phyloP scores from a whole-genome alignment of 2,113 vertebrate species.

The Vireo altiloquus region DNA sequence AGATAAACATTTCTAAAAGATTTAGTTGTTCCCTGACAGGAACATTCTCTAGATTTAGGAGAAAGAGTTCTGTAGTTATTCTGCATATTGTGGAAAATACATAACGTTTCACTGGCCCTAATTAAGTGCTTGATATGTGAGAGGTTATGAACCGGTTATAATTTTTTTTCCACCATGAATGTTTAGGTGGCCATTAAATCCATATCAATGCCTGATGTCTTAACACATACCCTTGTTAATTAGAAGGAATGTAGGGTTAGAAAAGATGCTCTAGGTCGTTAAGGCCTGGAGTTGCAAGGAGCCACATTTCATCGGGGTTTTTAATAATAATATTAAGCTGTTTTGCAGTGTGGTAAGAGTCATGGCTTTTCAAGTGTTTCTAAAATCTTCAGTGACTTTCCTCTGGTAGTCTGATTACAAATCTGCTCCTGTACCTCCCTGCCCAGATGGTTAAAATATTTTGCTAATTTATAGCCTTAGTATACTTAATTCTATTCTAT shows the following conservation, averaged over 20 bases:
- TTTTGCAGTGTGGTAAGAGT: background rate
- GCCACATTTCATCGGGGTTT: background rate
- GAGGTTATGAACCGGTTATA: background rate
- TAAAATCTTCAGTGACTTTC: background rate
- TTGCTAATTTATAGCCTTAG: background rate
- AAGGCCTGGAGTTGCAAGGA: background rate
- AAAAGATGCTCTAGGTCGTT: background rate
- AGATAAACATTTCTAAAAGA: background rate
- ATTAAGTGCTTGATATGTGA: background rate
- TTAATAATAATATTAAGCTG: background rate
- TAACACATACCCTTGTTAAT: background rate
- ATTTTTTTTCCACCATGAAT: background rate
- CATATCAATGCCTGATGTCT: background rate
- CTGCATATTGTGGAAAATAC: background rate
- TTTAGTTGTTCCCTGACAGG: background rate
- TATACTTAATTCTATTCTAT: background rate
- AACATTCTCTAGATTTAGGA: background rate
- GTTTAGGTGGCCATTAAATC: background rate
- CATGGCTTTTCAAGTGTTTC: accelerated
- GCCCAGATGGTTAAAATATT: background rate
- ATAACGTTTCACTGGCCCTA: background rate
- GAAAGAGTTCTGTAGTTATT: background rate
- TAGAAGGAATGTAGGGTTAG: background rate
- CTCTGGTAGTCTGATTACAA: background rate
- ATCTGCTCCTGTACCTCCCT: background rate